phyloP scores from a whole-genome alignment of 1,140 invertebrate species.

The Drosophila nasuta region DNA sequence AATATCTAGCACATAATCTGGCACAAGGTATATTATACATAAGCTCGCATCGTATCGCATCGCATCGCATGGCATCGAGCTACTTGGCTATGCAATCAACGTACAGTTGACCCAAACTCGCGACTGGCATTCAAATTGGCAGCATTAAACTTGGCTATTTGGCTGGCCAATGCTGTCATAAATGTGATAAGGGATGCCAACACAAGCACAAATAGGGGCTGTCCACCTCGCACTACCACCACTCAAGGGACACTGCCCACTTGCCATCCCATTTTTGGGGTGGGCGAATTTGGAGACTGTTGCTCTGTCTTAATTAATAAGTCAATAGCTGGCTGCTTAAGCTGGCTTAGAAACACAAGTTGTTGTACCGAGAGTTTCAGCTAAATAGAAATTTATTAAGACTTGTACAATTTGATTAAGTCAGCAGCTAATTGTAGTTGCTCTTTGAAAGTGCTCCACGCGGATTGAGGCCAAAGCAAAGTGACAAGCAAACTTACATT shows the following conservation, averaged over 20 bases:
- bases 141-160: slow-evolving; percentile 56
- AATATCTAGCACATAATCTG: slow-evolving; percentile 48
- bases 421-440: slow-evolving; percentile 10
- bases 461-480: not conserved
- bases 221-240: not conserved
- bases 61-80: not conserved
- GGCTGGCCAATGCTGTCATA: slow-evolving; percentile 63
- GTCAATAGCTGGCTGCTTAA: slow-evolving; percentile 64
- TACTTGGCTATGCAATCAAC: slow-evolving; percentile 69
- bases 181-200: slow-evolving; percentile 74
- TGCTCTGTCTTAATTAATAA: slow-evolving; percentile 77
- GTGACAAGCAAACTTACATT: not conserved
- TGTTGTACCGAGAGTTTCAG: not conserved
- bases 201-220: not conserved
- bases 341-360: slow-evolving; percentile 25
- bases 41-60: not conserved
- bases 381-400: slow-evolving; percentile 26
- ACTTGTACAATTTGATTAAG: not conserved
- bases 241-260: no score
- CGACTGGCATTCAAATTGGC: slow-evolving; percentile 74
- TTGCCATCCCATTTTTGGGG: slow-evolving; percentile 26
- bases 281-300: not conserved
- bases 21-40: slow-evolving; percentile 26
- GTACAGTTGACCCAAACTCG: slow-evolving; percentile 40
- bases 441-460: not conserved